Evolutionary conservation across 2,113 vertebrate species (phyloP).

Genomic region (Prionailurus bengalensis): DNA sequence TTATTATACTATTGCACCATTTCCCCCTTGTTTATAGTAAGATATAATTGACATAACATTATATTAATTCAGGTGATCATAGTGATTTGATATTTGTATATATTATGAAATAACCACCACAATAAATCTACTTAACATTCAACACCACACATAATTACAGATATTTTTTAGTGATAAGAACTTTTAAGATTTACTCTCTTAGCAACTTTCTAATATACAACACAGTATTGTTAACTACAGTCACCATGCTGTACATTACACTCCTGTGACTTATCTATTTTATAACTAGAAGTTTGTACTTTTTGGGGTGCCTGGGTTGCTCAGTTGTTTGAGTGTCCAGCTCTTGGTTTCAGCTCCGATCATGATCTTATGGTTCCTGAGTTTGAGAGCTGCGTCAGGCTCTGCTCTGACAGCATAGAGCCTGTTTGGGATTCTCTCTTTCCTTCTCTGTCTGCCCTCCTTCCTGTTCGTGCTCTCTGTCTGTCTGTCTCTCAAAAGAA

Average conservation of each 20-base stretch:
- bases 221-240: not conserved
- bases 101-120: not conserved
- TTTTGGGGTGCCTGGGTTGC: no score
- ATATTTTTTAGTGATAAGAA: not conserved
- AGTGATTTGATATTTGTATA: not conserved
- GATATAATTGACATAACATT: not conserved
- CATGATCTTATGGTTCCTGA: no score
- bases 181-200: not conserved
- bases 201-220: not conserved
- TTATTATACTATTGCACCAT: not conserved
- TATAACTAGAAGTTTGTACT: not conserved
- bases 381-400: no score
- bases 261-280: not conserved
- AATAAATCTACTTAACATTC: not conserved
- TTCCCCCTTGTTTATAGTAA: not conserved
- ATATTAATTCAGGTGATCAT: not conserved
- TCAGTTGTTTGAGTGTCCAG: no score
- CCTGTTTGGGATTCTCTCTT: no score
- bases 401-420: no score
- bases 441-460: no score
- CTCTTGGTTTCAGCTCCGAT: no score
- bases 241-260: not conserved
- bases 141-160: not conserved
- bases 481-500: no score
- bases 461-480: no score